Evolutionary conservation across 2,888 invertebrate species (phyloP).

Genomic region (Tenthredo notha): DNA sequence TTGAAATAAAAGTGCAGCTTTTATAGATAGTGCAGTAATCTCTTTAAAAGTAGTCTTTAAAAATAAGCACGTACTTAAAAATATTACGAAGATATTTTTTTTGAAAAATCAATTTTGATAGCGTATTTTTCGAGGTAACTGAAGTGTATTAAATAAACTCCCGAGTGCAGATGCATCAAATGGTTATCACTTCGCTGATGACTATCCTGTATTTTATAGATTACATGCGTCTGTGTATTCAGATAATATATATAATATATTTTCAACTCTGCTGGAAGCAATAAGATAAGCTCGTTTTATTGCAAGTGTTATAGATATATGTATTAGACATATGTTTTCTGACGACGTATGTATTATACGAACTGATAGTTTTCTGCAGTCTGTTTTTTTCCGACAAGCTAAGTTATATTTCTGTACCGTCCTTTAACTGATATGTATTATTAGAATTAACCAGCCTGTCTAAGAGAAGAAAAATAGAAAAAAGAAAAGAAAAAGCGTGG

Average conservation of each 20-base stretch:
- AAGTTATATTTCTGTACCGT: background rate
- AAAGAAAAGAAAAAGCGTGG: background rate
- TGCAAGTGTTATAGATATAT: background rate
- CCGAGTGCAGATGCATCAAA: background rate
- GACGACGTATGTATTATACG: no score
- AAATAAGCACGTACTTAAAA: background rate
- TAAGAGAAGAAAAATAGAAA: background rate
- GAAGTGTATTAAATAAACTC: background rate
- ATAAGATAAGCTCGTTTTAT: constrained; percentile 1
- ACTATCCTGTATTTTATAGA: background rate
- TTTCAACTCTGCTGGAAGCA: background rate
- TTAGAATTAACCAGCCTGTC: background rate
- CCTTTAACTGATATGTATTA: constrained; percentile 5
- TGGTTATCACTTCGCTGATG: background rate
- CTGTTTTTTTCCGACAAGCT: background rate
- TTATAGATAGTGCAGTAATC: background rate
- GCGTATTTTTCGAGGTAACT: background rate
- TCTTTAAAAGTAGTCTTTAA: background rate
- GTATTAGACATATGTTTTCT: background rate
- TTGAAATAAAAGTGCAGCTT: background rate
- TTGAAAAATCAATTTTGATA: background rate
- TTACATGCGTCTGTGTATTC: background rate
- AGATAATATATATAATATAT: no score
- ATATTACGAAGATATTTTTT: no score
- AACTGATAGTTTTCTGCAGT: no score